A percentile compares a stretch with the other conserved stretches of the same genome.
Conservation (phyloP, 2,113 vertebrate genomes). For the Ceuthmochares aereus region DNA sequence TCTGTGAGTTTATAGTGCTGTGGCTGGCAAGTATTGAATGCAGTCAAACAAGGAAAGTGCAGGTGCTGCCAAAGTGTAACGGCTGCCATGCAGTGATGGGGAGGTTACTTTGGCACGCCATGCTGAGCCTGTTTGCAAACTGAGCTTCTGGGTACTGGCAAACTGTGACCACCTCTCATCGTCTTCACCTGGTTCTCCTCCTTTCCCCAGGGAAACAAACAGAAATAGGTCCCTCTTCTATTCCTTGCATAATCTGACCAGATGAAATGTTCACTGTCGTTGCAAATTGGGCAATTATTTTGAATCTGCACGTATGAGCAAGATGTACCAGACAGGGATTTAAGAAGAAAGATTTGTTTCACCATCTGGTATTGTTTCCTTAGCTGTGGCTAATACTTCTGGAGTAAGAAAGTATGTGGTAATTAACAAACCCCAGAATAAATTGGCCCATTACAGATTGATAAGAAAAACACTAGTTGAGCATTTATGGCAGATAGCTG, state of each 20-base stretch:
- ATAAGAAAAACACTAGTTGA: background rate
- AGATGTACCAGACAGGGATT: background rate
- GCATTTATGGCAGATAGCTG: background rate
- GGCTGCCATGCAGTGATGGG: background rate
- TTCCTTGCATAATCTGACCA: background rate
- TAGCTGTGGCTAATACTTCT: background rate
- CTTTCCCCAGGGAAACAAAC: background rate
- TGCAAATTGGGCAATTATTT: background rate
- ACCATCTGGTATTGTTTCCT: background rate
- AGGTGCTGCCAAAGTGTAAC: background rate
- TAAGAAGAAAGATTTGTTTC: background rate
- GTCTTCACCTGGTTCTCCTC: background rate
- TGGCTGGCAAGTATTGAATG: background rate
- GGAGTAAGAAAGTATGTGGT: background rate
- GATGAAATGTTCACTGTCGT: background rate
- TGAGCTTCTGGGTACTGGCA: accelerated
- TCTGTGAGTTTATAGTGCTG: background rate
- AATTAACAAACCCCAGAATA: background rate
- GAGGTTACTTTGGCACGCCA: background rate
- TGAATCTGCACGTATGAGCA: background rate
- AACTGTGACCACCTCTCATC: background rate
- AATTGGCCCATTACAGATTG: background rate
- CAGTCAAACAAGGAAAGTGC: background rate
- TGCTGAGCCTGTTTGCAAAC: background rate
- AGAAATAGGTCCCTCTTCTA: background rate